Evolutionary conservation across 2,113 vertebrate genomes (phyloP).

Genomic region (Tragelaphus strepsiceros): DNA sequence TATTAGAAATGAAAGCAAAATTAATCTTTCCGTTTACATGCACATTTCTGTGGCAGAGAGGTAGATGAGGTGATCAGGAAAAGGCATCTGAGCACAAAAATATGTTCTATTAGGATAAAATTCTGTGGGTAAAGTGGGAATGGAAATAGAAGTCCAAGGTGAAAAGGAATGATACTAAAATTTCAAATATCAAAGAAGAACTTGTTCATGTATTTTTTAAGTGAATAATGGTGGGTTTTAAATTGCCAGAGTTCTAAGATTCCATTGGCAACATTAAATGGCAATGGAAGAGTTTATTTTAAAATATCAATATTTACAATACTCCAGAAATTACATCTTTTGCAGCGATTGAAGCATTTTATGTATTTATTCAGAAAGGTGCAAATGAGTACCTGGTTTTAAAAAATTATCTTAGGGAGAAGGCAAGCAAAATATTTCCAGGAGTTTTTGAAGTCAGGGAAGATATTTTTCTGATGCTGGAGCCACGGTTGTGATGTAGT

Average conservation of each 20-base stretch:
- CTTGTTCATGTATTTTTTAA: background rate
- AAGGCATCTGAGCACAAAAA: background rate
- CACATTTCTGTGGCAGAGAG: background rate
- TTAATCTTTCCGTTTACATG: background rate
- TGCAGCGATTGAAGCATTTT: background rate
- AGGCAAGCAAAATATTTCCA: background rate
- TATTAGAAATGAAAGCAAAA: constrained; percentile 21
- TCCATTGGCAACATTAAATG: background rate
- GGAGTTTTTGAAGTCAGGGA: background rate
- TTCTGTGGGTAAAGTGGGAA: constrained; percentile 25
- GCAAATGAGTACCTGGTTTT: background rate
- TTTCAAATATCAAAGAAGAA: constrained; percentile 21
- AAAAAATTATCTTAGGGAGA: background rate
- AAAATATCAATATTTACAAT: constrained; percentile 29
- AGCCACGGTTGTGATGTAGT: background rate
- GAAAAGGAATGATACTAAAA: background rate
- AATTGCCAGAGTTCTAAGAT: background rate
- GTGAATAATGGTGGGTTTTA: background rate
- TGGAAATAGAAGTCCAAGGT: constrained; percentile 19
- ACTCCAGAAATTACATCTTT: constrained; percentile 33
- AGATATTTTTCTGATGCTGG: background rate
- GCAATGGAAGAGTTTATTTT: background rate
- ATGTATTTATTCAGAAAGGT: background rate
- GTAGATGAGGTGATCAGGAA: background rate
- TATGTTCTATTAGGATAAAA: background rate